Base-by-base conservation (phyloP, 2,113 vertebrate species). In the Willisornis vidua region DNA sequence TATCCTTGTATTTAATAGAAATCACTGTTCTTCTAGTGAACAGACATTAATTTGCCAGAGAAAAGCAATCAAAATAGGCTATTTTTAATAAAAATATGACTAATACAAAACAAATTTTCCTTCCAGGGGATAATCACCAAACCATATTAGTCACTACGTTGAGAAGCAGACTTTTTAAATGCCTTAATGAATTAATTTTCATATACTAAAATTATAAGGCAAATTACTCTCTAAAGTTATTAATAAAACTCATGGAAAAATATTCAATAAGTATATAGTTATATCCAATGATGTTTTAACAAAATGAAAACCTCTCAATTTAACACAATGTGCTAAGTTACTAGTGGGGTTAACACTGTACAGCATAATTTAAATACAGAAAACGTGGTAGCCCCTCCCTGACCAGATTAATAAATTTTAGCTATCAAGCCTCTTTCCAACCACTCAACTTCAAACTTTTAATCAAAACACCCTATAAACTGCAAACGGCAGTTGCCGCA, bases 321-420 rank as follows among this genome's bases (percentile, higher is more conserved):
- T 43, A 75, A 28, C 12, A 84, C 23, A 65, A n/a, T 12, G 4
- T 29, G 7, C 31, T 83, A 72, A 80, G 7, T 52, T 59, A 66
- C 11, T 41, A 41, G 22, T 26, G 5, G 13, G 0, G 1, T 54
- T 62, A 33, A 3, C 7, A 14, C 15, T n/a, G 43, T 22, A 72
- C 6, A 18, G 10, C 29, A 26, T 24, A 70, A 48, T n/a, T 66
- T 24, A 89, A 91, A 77, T 29, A 41, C 14, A 58, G 17, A 29
- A 49, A 49, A 63, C 11, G n/a, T 51, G 14, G 37, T 26, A 84
- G 17, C 37, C 28, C 28, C 54, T 63, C 13, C 25, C 7, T 78
- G n/a, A 67, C 54, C 10, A 37, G 12, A 52, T 45, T 20, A 84
- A 79, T 16, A 12, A 51, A 41, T 18, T 37, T 51, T 51, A 82